Evolutionary conservation across 2,888 invertebrate species (phyloP).

Genomic region (Drosophila formosana): DNA sequence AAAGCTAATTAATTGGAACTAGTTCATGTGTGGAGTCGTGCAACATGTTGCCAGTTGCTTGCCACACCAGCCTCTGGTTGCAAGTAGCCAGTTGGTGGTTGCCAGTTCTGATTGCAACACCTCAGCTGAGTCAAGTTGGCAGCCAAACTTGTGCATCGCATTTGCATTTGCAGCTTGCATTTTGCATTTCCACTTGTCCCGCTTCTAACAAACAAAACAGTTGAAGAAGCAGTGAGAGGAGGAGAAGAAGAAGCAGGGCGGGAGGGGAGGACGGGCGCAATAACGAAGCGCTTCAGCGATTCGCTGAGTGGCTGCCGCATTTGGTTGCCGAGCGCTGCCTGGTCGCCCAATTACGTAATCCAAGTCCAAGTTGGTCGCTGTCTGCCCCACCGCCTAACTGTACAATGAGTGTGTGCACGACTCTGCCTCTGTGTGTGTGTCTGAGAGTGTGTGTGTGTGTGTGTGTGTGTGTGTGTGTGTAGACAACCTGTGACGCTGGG

Average conservation of each 20-base stretch:
- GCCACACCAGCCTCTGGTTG: slow-evolving; percentile 13
- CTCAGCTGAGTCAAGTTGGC: slow-evolving; percentile 10
- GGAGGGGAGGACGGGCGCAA: slow-evolving; percentile 10
- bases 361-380: slow-evolving; percentile 67
- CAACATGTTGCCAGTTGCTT: slow-evolving; percentile 19
- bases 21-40: slow-evolving; percentile 29
- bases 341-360: slow-evolving; percentile 75
- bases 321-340: slow-evolving; percentile 49
- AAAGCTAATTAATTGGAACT: slow-evolving; percentile 38
- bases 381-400: slow-evolving; percentile 54
- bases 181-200: slow-evolving; percentile 42
- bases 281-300: slow-evolving; percentile 71
- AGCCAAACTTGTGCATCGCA: slow-evolving; percentile 32
- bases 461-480: slow-evolving; percentile 21
- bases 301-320: slow-evolving; percentile 61
- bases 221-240: background rate
- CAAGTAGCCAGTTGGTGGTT: slow-evolving; percentile 21
- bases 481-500: slow-evolving; percentile 63
- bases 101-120: slow-evolving; percentile 57
- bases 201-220: slow-evolving; percentile 39
- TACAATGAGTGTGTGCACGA: slow-evolving; percentile 42
- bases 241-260: background rate
- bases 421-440: slow-evolving; percentile 12
- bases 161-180: slow-evolving; percentile 34
- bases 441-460: slow-evolving; percentile 40